Evolutionary conservation across 2,888 invertebrate species (phyloP), one percentile per base, ranked within the genome.

Genomic region (Anthoptus insignis): DNA sequence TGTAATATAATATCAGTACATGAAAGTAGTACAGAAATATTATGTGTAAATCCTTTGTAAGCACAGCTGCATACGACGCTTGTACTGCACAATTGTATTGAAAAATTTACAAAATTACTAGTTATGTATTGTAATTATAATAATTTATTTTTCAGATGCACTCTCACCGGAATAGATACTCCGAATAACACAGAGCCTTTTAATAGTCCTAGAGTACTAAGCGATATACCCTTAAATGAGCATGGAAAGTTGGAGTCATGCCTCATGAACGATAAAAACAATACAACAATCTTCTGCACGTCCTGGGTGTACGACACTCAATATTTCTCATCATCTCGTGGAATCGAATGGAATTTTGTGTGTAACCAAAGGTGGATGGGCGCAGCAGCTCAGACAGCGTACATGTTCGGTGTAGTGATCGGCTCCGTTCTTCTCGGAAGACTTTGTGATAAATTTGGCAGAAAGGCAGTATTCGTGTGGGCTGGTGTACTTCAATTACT

Each of bases 311-410:
- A 96, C 81, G 96, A 97, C 78, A 94, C 93, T 1, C 96, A 95
- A 0, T 97, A 96, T 80, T 96, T 96, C 76, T 87, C 95, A 65
- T 95, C 96, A 0, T 96, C 97, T 0, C 94, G 97, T 27, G 96
- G 95, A 2, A 97, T 97, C 29, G 97, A 98, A 84, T 98, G 97
- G 97, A 88, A 96, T 81, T 96, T 97, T 66, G 97, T 98, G 0
- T 98, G 98, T 82, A 94, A 95, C 69, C 91, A 94, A 39, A 94
- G 97, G 49, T 98, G 97, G 97, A 96, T 97, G 96, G 97, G 97
- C 2, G 96, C 98, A 0, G 85, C 96, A 1, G 96, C 97, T 0
- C 97, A 98, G 80, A 96, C 96, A 0, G 87, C 94, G 1, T 97
- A 96, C 82, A 98, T 98, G 98, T 94, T 97, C 78, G 98, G 98